Evolutionary conservation across 2,113 vertebrate species (phyloP), one percentile per base, ranked within the genome.

Genomic region (Pachycephala philippinensis): DNA sequence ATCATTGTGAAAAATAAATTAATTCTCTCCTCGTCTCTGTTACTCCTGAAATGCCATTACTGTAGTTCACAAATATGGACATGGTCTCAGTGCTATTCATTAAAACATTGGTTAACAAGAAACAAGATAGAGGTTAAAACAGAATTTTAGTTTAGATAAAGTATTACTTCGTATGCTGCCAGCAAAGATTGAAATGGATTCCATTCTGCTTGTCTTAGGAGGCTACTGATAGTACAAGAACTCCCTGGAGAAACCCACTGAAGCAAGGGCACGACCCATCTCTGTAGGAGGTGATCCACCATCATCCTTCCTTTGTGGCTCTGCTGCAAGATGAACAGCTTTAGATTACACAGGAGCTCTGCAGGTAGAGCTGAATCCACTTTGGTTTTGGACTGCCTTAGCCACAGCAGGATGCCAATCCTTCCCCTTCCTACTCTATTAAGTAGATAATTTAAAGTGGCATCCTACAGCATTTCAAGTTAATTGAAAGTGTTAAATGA

Each of bases 401-500:
- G 54, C 68, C 95, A 70, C 93, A 97, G 95, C 91, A 92, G 93
- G 95, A 92, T 91, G 47, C 64, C 86, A 91, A 87, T 96, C 76
- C 86, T 93, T 95, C 37, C 72, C 60, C 84, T 95, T 96, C 94
- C 94, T 92, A 92, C 71, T 90, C 94, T 87, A 92, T 96, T 96
- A 97, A 92, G 76, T 22, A 81, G 76, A 40, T 95, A 91, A 95
- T 95, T 95, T 95, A 91, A 90, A 94, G 95, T 90, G 75, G 66
- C 82, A 94, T 96, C 92, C 92, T 96, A 95, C 82, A 81, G 82
- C n/a, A 94, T 90, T 89, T 94, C 64, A 74, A 96, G 72, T 75
- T 96, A 97, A 96, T 96, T 96, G 85, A 90, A 96, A 95, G 84
- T 86, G 64, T 93, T 96, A 96, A 96, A 95, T 78, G 56, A 89